A percentile compares a stretch with the other conserved stretches of the same genome.
phyloP scores from a whole-genome alignment of 2,888 invertebrate genomes.

The Polymixis lichenea region DNA sequence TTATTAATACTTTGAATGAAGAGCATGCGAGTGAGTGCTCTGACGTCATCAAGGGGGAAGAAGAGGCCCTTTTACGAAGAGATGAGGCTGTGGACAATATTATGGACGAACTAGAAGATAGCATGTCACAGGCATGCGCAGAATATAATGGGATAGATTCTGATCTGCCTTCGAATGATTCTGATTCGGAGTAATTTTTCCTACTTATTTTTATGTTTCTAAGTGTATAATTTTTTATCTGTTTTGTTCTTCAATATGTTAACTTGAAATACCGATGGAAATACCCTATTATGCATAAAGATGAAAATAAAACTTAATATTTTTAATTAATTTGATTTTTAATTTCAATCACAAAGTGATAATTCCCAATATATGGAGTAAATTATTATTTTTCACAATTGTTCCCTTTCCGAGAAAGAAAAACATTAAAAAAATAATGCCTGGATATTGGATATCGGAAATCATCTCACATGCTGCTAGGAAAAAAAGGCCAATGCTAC shows the following conservation, averaged over 20 bases:
- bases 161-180: slow-evolving; percentile 33
- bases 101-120: slow-evolving; percentile 32
- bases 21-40: neutral
- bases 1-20: slow-evolving; percentile 17
- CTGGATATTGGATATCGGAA: no score
- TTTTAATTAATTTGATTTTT: neutral
- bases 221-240: neutral
- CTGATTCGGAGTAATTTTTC: slow-evolving; percentile 36
- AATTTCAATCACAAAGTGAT: neutral
- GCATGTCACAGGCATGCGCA: accelerated
- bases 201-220: neutral
- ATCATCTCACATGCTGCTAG: no score
- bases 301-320: slow-evolving; percentile 6
- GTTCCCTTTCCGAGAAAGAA: neutral
- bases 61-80: neutral
- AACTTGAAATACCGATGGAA: neutral
- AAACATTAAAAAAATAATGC: no score
- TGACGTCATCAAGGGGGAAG: slow-evolving; percentile 8
- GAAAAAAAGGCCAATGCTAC: no score
- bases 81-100: slow-evolving; percentile 26
- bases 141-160: slow-evolving; percentile 19
- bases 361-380: neutral
- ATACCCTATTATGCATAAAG: neutral
- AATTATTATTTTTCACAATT: neutral
- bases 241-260: neutral